Evolutionary conservation across 2,888 invertebrate genomes (phyloP).

Genomic region (Biston stratarius): DNA sequence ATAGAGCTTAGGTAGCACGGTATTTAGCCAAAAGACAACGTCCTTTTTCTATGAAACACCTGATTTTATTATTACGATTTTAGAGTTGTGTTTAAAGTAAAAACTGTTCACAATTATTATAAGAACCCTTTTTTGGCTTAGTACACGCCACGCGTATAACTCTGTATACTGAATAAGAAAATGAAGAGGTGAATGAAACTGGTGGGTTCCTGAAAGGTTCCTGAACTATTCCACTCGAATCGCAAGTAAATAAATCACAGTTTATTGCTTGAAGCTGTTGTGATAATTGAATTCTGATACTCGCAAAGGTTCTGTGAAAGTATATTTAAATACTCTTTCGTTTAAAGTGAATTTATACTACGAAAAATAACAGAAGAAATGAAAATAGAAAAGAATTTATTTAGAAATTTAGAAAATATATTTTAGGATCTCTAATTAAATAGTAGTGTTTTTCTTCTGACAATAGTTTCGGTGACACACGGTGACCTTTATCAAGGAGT

Average conservation of each 20-base stretch:
- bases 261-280: constrained; percentile 10
- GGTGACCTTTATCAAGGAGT: no score
- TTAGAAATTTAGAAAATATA: no score
- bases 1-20: no score
- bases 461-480: no score
- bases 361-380: neutral
- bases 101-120: neutral
- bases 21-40: no score
- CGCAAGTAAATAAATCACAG: constrained; percentile 10
- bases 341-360: neutral
- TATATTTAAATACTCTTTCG: neutral
- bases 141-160: no score
- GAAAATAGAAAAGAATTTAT: neutral
- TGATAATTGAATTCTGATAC: constrained; percentile 16
- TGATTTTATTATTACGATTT: no score
- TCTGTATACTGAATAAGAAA: neutral
- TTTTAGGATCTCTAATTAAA: no score
- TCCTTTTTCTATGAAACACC: no score
- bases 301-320: neutral
- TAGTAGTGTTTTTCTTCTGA: no score
- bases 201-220: neutral
- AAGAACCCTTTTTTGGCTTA: no score
- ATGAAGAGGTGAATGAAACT: constrained; percentile 10
- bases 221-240: constrained; percentile 10
- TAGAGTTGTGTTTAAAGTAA: neutral